Percentiles rank a stretch among this genome's conserved stretches.
Evolutionary conservation across 2,888 invertebrate species (phyloP).

Genomic region (Erebia palarica): DNA sequence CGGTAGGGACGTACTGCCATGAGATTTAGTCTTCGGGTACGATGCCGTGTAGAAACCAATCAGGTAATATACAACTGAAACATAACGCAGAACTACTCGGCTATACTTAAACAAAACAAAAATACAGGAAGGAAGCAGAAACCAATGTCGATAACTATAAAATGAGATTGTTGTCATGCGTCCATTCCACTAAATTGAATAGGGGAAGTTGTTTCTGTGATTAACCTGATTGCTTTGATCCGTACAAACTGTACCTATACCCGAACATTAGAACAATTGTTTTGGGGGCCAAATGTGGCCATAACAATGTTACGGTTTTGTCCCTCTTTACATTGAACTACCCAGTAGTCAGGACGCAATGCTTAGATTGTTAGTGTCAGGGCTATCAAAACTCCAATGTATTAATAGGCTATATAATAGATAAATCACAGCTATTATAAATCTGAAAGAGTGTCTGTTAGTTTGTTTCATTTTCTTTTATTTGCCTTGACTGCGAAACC

Average conservation of each 20-base stretch:
- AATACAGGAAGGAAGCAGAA: background rate
- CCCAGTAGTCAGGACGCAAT: no score
- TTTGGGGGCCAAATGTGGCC: slow-evolving; percentile 6
- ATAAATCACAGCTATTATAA: background rate
- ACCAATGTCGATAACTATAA: background rate
- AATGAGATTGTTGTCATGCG: slow-evolving; percentile 22
- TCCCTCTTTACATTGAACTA: background rate
- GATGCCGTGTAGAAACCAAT: no score
- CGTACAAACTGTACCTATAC: slow-evolving; percentile 20
- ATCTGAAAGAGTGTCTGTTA: no score
- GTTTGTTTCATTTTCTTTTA: no score
- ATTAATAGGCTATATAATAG: no score
- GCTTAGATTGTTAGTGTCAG: background rate
- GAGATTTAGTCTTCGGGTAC: no score
- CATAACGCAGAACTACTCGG: no score
- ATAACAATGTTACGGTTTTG: slow-evolving; percentile 3
- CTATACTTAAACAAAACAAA: background rate
- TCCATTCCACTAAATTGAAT: slow-evolving; percentile 33
- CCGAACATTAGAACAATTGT: slow-evolving; percentile 24
- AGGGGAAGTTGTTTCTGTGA: slow-evolving; percentile 31
- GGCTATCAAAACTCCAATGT: background rate
- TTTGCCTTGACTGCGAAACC: no score
- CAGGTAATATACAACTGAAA: no score
- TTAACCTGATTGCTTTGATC: slow-evolving; percentile 28
- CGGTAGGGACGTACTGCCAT: no score